Base-by-base conservation (phyloP, 1,140 invertebrate genomes). In the Drosophila tsacasi region DNA sequence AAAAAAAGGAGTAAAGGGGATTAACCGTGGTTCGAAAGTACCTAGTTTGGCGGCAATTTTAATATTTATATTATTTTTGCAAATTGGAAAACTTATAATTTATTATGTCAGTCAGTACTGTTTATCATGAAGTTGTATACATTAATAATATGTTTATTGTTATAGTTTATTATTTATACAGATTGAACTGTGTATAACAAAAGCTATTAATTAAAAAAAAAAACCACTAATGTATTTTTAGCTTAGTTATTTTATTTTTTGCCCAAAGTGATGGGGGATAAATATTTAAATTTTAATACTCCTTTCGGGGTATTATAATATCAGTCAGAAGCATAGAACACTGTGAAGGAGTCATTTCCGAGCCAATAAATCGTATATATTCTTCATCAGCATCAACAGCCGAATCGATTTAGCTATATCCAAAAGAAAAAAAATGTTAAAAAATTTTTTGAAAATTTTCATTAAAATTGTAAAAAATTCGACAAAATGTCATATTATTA, bases 1-100 rank as follows among this genome's bases (percentile, higher is more conserved):
- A 15, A 19, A 30, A 35, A 54, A 30, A 39, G 54, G 54, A 57
- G 54, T 25, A 42, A 23, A 60, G 17, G 25, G 37, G 37, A 27
- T 60, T 60, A 57, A 60, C 58, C 23, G 25, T 58, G 55, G 39
- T 32, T 5, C 13, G 9, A 8, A 13, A 32, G 12, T 32, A n/a
- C n/a, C n/a, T n/a, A 9, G 8, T 37, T 50, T 19, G 5, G 6
- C 0, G 1, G 8, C 5, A 9, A 50, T n/a, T 7, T 17, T 8
- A 30, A 8, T 30, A 30, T 30, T 46, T n/a, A 40, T 3, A 10
- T 32, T 32, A 2, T 25, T 32, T 10, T 2, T 32, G 30, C 30
- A 9, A 32, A 9, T 32, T 32, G 30, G 9, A 32, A 32, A 32
- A 10, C 9, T 10, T 10, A 9, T 32, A 10, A 32, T 10, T 5